Percentiles rank a stretch among this genome's conserved stretches.
phyloP scores from a whole-genome alignment of 2,113 vertebrate genomes.

The human (Homo sapiens) region DNA sequence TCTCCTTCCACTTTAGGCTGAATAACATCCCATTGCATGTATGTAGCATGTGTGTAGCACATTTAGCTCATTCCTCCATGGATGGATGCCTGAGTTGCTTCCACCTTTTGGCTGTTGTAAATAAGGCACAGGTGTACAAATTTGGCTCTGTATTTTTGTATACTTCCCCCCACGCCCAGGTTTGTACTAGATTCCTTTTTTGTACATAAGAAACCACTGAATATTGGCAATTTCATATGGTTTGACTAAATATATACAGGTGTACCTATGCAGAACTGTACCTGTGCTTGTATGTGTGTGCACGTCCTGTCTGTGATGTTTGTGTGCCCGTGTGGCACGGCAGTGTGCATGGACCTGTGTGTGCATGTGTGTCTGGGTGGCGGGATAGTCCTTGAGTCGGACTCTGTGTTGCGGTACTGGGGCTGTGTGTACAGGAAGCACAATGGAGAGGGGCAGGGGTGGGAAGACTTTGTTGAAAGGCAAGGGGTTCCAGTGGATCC shows the following conservation, averaged over 20 bases:
- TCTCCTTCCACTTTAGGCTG: not conserved
- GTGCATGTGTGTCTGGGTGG: not conserved
- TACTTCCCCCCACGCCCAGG: not conserved
- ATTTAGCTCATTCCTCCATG: not conserved
- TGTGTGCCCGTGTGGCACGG: not conserved
- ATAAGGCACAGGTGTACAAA: not conserved
- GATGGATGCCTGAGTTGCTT: not conserved
- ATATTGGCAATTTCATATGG: not conserved
- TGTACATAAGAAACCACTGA: not conserved
- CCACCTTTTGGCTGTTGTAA: not conserved
- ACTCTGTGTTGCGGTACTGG: not conserved
- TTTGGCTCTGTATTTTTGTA: not conserved
- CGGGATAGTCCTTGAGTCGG: not conserved
- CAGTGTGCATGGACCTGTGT: constrained; percentile 37
- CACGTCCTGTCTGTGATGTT: not conserved
- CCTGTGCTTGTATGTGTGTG: not conserved
- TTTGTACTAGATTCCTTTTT: constrained; percentile 43
- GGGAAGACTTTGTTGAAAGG: not conserved
- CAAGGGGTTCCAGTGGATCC: not conserved
- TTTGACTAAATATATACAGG: not conserved
- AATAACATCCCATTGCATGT: not conserved
- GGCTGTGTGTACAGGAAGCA: not conserved
- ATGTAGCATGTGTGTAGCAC: too few relatives aligned
- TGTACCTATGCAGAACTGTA: not conserved
- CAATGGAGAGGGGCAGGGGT: not conserved